Conservation (phyloP, 2,113 vertebrate genomes). For the Strigops habroptila region DNA sequence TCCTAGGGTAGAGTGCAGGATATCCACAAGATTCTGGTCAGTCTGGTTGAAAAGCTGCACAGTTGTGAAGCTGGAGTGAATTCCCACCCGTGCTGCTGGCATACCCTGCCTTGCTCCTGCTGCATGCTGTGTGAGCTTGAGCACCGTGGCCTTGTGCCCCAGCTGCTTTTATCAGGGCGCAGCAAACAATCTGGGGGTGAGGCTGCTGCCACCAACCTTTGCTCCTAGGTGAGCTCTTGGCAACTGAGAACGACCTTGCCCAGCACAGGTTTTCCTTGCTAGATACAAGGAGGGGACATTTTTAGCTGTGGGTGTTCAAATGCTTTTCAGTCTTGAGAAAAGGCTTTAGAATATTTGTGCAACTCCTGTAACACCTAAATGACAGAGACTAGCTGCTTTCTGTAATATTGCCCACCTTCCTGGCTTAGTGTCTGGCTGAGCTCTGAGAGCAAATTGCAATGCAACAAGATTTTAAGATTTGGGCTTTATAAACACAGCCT, state of each 20-base stretch:
- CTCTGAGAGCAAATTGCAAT: not conserved
- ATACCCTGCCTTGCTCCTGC: not conserved
- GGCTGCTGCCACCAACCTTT: not conserved
- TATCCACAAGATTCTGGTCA: not conserved
- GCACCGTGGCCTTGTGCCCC: accelerated
- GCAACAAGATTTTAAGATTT: not conserved
- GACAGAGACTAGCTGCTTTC: not conserved
- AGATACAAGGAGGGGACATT: not conserved
- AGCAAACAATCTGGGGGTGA: not conserved
- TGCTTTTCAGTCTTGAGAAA: not conserved
- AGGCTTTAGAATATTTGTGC: not conserved
- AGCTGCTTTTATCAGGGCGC: not conserved
- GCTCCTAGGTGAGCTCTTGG: not conserved
- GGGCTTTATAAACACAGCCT: not conserved
- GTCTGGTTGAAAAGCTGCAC: not conserved
- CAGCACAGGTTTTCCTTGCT: not conserved
- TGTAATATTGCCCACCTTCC: not conserved
- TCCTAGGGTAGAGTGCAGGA: not conserved
- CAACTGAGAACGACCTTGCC: not conserved
- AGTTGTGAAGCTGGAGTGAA: not conserved
- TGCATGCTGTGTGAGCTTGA: accelerated
- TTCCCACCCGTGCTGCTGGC: not conserved
- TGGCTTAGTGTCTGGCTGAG: not conserved
- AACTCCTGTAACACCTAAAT: not conserved
- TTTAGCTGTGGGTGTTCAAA: not conserved